Conservation (phyloP, 2,888 invertebrate species). For the Buathra laborator region DNA sequence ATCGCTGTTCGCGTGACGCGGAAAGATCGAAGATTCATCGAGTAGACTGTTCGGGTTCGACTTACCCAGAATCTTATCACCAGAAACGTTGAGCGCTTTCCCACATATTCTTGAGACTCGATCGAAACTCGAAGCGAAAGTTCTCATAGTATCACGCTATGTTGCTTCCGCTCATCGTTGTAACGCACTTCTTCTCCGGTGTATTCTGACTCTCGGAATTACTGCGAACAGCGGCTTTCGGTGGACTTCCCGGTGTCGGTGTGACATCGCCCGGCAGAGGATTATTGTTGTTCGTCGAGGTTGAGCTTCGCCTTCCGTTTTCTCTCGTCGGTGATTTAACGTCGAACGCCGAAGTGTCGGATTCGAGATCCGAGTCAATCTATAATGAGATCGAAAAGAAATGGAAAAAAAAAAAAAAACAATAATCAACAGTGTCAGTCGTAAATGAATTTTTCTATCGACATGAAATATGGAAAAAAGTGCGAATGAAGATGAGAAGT, state of each 20-base stretch:
- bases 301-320: constrained; percentile 85
- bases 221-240: constrained; percentile 85
- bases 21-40: constrained; percentile 7
- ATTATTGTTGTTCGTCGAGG: constrained; percentile 86
- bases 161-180: constrained; percentile 87
- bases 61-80: constrained; percentile 70
- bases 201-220: constrained; percentile 87
- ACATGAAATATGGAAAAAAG: neutral
- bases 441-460: neutral
- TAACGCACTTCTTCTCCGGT: constrained; percentile 87
- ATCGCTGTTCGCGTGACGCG: neutral
- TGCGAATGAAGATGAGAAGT: constrained; percentile 12
- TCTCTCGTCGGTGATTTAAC: constrained; percentile 87
- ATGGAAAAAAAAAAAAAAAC: neutral
- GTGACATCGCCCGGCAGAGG: constrained; percentile 84
- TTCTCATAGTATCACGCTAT: constrained; percentile 87
- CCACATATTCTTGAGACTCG: constrained; percentile 81
- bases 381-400: constrained; percentile 79
- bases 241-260: constrained; percentile 82
- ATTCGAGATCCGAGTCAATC: constrained; percentile 88
- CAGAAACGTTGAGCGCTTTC: constrained; percentile 82
- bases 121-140: constrained; percentile 82
- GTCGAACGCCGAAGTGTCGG: constrained; percentile 88
- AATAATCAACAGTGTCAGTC: neutral
- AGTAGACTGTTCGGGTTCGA: constrained; percentile 34